phyloP scores from a whole-genome alignment of 2,113 vertebrate species.

The Tetraodon nigroviridis region DNA sequence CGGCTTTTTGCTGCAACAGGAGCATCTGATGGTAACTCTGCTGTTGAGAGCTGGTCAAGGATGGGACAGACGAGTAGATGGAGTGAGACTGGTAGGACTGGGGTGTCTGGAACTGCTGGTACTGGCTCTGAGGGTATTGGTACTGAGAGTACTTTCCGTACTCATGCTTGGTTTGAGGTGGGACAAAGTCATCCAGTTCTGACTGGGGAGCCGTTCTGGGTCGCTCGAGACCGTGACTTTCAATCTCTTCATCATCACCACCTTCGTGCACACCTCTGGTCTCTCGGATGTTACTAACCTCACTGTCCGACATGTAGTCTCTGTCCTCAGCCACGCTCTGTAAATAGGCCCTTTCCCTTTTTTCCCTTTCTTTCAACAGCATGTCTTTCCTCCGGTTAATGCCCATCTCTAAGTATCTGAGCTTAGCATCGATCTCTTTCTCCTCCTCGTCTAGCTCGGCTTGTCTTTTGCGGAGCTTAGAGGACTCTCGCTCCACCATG shows the following conservation, averaged over 20 bases:
- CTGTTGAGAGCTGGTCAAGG: constrained; percentile 85
- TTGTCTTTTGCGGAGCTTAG: constrained; percentile 96
- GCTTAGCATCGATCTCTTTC: constrained; percentile 97
- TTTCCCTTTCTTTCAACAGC: constrained; percentile 91
- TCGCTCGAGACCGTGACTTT: constrained; percentile 83
- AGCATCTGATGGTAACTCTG: constrained; percentile 92
- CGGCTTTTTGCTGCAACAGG: constrained; percentile 88
- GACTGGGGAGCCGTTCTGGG: constrained; percentile 92
- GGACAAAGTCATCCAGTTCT: constrained; percentile 88
- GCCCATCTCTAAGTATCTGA: constrained; percentile 97
- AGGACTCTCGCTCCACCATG: constrained; percentile 94
- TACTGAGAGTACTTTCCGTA: constrained; percentile 91
- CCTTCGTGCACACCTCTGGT: constrained; percentile 74
- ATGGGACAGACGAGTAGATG: constrained; percentile 88
- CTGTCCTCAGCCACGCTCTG: constrained; percentile 97
- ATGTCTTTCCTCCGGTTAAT: constrained; percentile 96
- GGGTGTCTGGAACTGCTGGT: constrained; percentile 85
- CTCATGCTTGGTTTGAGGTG: constrained; percentile 90
- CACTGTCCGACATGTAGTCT: constrained; percentile 99
- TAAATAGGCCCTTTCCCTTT: constrained; percentile 93
- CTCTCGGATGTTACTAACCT: constrained; percentile 90
- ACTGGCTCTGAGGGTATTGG: constrained; percentile 86
- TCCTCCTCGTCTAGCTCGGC: constrained; percentile 98
- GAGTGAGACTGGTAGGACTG: constrained; percentile 92
- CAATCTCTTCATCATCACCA: constrained; percentile 70